phyloP scores from a whole-genome alignment of 1,140 invertebrate species.

The Bombus superbus region DNA sequence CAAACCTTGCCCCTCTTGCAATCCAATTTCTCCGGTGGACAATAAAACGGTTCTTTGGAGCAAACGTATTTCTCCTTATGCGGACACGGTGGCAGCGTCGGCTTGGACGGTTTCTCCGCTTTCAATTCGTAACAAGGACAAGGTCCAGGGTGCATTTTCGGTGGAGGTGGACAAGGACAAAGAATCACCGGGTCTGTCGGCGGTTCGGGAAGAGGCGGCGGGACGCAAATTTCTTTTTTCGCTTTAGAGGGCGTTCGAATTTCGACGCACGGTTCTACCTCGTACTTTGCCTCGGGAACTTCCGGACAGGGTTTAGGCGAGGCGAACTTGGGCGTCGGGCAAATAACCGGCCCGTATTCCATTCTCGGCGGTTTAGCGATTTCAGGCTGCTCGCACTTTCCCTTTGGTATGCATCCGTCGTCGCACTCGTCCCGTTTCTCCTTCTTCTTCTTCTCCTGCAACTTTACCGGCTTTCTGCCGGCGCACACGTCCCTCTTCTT shows the following conservation, averaged over 20 bases:
- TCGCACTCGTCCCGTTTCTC: not conserved
- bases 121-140: constrained; percentile 66
- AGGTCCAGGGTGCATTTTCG: constrained; percentile 69
- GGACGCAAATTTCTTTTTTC: constrained; percentile 27
- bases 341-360: constrained; percentile 48
- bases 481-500: not conserved
- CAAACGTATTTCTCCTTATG: constrained; percentile 58
- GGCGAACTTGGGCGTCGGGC: constrained; percentile 58
- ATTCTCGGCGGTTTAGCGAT: constrained; percentile 46
- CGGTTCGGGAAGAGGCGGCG: constrained; percentile 69
- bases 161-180: constrained; percentile 70
- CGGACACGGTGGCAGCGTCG: constrained; percentile 39
- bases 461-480: not conserved
- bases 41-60: constrained; percentile 34
- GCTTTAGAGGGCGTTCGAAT: too few species aligned
- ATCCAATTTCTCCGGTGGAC: not conserved
- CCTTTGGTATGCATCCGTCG: constrained; percentile 14
- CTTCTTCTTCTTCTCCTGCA: constrained; percentile 5
- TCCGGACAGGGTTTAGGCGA: constrained; percentile 50
- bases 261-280: not conserved
- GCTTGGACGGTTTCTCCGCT: not conserved
- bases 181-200: constrained; percentile 62
- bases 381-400: constrained; percentile 11
- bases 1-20: constrained; percentile 36
- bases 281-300: not conserved